Evolutionary conservation across 64 coral and sea anemone species (phyloP).

Genomic region (Pocillopora damicornis): DNA sequence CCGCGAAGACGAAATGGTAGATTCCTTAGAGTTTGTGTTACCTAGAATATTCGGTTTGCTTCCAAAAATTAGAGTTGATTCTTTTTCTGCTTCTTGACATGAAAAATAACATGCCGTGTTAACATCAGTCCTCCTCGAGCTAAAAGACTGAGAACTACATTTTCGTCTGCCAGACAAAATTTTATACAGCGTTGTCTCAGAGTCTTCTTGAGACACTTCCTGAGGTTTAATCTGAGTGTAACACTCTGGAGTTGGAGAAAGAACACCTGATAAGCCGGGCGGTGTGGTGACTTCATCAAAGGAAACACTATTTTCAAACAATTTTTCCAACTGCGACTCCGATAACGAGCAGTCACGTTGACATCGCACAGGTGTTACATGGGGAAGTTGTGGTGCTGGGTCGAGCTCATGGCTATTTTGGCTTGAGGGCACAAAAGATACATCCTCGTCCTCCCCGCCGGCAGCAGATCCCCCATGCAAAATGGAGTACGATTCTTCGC

Average conservation of each 20-base stretch:
- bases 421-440: slow-evolving; percentile 6
- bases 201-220: neutral
- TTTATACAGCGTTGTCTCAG: neutral
- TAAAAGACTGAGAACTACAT: neutral
- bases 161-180: neutral
- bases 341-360: slow-evolving; percentile 1
- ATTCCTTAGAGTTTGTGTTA: neutral
- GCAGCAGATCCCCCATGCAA: neutral
- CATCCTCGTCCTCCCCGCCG: neutral
- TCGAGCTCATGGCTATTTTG: neutral
- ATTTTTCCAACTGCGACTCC: slow-evolving; percentile 18
- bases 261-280: neutral
- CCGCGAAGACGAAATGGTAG: neutral
- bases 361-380: neutral
- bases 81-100: neutral
- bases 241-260: neutral
- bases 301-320: slow-evolving; percentile 7
- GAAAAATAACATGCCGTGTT: neutral
- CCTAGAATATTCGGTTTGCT: neutral
- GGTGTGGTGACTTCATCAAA: neutral
- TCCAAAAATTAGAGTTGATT: neutral
- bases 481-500: slow-evolving; percentile 24
- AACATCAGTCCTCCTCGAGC: neutral
- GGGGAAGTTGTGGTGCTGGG: neutral
- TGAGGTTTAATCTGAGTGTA: neutral